Conservation (phyloP, 1,140 invertebrate genomes). For the Conus ventricosus region DNA sequence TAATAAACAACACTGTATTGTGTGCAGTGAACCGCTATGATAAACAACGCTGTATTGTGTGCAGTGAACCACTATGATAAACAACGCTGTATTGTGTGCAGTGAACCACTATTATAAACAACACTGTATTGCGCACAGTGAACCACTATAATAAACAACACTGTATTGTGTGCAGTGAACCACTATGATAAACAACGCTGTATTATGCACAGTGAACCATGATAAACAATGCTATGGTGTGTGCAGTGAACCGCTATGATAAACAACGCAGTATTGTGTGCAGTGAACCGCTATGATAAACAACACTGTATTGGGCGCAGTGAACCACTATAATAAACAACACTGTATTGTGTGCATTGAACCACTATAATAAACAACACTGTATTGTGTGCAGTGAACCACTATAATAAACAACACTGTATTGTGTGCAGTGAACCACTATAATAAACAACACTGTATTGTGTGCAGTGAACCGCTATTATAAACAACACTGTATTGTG, state of each 20-base stretch:
- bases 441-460: no score
- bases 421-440: not conserved
- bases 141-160: no score
- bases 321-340: conserved; percentile 56
- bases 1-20: not conserved
- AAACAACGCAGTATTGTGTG: not conserved
- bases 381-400: conserved; percentile 44
- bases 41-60: not conserved
- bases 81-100: no score
- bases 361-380: conserved; percentile 8
- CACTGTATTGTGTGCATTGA: no score
- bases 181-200: not conserved
- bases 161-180: not conserved
- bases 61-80: no score
- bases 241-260: conserved; percentile 65
- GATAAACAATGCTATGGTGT: not conserved
- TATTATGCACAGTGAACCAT: conserved; percentile 33
- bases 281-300: not conserved
- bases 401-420: not conserved
- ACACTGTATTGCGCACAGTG: not conserved
- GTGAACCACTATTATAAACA: not conserved
- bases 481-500: not conserved
- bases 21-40: conserved; percentile 48
- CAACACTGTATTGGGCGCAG: conserved; percentile 47
- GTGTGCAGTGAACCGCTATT: not conserved